Percentiles rank a stretch among this genome's conserved stretches.
These are phyloP conservation scores for Bombus superbus DNA, from an alignment of 1,140 invertebrate species.

Conservation along the genomic window DNA sequence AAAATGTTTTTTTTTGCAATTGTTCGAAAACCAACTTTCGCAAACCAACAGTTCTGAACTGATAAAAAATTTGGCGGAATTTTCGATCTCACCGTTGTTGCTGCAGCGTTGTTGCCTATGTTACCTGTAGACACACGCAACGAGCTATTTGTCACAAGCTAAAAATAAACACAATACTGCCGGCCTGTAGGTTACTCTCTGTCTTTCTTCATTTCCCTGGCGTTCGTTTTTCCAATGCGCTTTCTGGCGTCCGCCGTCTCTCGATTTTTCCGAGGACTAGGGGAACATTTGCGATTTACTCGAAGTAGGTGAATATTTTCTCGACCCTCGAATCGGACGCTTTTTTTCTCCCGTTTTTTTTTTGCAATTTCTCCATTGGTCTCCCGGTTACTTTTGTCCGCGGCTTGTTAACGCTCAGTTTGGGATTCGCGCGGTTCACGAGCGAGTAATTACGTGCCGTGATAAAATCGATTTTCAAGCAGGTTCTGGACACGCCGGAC, in stretches of 20 bases:
- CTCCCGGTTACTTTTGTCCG: too few relatives aligned
- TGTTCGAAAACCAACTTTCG: too few relatives aligned
- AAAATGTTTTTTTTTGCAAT: neutral
- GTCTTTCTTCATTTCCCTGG: neutral
- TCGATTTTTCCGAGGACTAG: neutral
- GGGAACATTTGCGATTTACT: neutral
- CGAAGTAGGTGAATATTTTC: neutral
- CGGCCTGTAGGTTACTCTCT: neutral
- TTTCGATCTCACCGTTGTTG: neutral
- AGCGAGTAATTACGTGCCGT: neutral
- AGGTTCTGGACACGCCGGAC: neutral
- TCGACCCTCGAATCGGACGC: too few relatives aligned
- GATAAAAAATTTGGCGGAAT: neutral
- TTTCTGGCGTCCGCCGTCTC: neutral
- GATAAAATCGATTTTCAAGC: slow-evolving; percentile 3
- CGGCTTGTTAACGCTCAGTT: neutral
- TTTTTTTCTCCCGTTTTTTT: too few relatives aligned
- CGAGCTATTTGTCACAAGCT: neutral
- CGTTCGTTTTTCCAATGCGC: neutral
- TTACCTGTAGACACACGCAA: neutral
- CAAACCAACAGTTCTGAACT: too few relatives aligned
- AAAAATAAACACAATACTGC: slow-evolving; percentile 31
- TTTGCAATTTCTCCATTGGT: neutral
- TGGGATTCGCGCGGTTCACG: neutral
- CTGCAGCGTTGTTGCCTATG: neutral